Evolutionary conservation across 2,113 vertebrate genomes (phyloP), one percentile per base, ranked within the genome.

Genomic region (Anas platyrhynchos): DNA sequence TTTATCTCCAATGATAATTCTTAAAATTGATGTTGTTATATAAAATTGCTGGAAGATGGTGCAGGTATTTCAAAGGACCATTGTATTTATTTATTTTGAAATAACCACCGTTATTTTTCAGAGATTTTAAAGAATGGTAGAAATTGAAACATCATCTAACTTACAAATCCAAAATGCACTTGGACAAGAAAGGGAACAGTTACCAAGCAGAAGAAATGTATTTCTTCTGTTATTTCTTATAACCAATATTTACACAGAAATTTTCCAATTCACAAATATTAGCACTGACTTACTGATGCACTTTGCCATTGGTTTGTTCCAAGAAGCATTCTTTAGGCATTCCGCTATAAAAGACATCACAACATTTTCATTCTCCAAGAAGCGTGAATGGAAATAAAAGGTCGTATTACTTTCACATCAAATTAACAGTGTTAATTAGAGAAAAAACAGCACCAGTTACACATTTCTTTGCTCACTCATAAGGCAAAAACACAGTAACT

Each of bases 261-360:
- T 31, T 17, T 52, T 58, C 36, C 44, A 32, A 56, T 44, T 34
- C 1, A 3, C 21, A 20, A 59, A 17, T 13, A 26, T 5, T 13
- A 67, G 11, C 17, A 12, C 32, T 41, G 43, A 93, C 98, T 44
- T 96, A 98, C 97, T 69, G 68, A 79, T 94, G 73, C 97, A 97
- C 18, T 78, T 41, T 7, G 97, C 97, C 96, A 95, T 69, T 5
- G 85, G 84, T 46, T 44, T 96, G 89, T 97, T 95, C 97, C 98
- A 98, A 25, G 96, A 96, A 31, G 97, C 98, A 6, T 95, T 94
- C 74, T 85, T 97, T 21, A 94, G 96, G 76, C 97, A 98, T 38
- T 94, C 88, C 0, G 85, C 96, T 74, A 54, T 71, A 58, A 96
- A 98, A 26, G 95, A 95, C 12, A 66, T n/a, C 55, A 83, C 48